Percentiles rank a stretch among this genome's conserved stretches.
Evolutionary conservation across 2,888 invertebrate genomes (phyloP).

Genomic region (Lutraria lutraria): DNA sequence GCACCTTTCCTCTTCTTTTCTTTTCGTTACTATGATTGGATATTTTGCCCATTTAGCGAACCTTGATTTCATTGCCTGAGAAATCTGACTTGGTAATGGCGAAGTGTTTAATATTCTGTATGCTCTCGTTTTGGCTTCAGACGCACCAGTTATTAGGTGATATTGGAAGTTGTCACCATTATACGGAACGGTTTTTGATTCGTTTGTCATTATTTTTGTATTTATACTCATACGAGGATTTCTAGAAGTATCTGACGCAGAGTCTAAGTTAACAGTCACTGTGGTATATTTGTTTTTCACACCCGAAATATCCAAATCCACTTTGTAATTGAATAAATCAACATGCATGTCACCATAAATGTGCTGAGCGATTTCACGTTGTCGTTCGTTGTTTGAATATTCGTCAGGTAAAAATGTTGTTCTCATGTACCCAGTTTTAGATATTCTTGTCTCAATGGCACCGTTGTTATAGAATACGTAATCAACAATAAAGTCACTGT

Average conservation of each 20-base stretch:
- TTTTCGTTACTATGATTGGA: slow-evolving; percentile 78
- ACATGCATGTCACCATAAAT: slow-evolving; percentile 67
- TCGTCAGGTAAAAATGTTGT: slow-evolving; percentile 71
- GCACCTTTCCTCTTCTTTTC: slow-evolving; percentile 75
- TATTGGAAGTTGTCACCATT: slow-evolving; percentile 49
- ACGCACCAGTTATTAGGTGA: slow-evolving; percentile 52
- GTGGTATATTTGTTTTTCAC: slow-evolving; percentile 74
- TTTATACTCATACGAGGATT: slow-evolving; percentile 42
- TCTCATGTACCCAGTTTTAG: slow-evolving; percentile 79
- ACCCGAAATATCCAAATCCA: slow-evolving; percentile 80
- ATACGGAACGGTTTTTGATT: slow-evolving; percentile 33
- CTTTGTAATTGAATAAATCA: slow-evolving; percentile 79
- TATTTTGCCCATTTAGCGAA: slow-evolving; percentile 77
- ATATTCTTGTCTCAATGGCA: slow-evolving; percentile 74
- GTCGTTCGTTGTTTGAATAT: slow-evolving; percentile 58
- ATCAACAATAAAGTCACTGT: slow-evolving; percentile 82
- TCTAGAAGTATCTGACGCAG: slow-evolving; percentile 41
- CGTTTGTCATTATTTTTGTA: slow-evolving; percentile 20
- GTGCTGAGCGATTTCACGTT: slow-evolving; percentile 70
- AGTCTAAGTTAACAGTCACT: slow-evolving; percentile 66
- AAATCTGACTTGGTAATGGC: slow-evolving; percentile 70
- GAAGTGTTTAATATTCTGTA: slow-evolving; percentile 73
- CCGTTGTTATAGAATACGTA: slow-evolving; percentile 80
- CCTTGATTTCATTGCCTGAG: slow-evolving; percentile 56
- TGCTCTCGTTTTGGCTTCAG: slow-evolving; percentile 54